A percentile compares a stretch with the other conserved stretches of the same genome.
Evolutionary conservation across 2,113 vertebrate genomes (phyloP).

Genomic region (Mormyrus lacerda): DNA sequence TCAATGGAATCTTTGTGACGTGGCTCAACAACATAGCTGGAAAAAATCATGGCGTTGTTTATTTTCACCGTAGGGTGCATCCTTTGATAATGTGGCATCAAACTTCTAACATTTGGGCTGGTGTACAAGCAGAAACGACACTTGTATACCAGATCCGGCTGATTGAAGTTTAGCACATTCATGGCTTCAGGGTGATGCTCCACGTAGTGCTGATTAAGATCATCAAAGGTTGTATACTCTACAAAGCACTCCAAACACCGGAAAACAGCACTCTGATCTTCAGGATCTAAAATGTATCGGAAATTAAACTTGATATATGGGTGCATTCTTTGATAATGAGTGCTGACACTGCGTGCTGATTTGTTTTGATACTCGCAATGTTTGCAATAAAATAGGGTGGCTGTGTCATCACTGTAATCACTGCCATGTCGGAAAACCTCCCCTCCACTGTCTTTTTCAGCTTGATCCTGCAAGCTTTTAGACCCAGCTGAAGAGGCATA

Average conservation of each 20-base stretch:
- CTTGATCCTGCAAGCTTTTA: conserved; percentile 59
- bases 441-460: conserved; percentile 2
- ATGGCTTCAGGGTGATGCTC: conserved; percentile 77
- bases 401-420: conserved; percentile 52
- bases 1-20: conserved; percentile 55
- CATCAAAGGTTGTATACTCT: conserved; percentile 71
- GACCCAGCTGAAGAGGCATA: conserved; percentile 58
- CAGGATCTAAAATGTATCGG: conserved; percentile 71
- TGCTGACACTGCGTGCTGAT: conserved; percentile 62
- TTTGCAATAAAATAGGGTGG: conserved; percentile 73
- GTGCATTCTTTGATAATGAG: conserved; percentile 79
- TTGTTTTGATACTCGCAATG: conserved; percentile 80
- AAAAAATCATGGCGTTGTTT: conserved; percentile 79
- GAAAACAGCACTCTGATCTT: conserved; percentile 75
- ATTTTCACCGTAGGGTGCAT: conserved; percentile 74
- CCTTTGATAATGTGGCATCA: conserved; percentile 82
- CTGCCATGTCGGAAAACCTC: conserved; percentile 44
- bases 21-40: conserved; percentile 65
- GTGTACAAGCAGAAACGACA: conserved; percentile 79
- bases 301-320: conserved; percentile 75
- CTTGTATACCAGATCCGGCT: conserved; percentile 71
- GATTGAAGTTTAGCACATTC: conserved; percentile 69
- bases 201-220: conserved; percentile 72
- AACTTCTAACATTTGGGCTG: conserved; percentile 58
- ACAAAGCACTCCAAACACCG: conserved; percentile 83